A percentile compares a stretch with the other conserved stretches of the same genome.
phyloP scores from a whole-genome alignment of 2,113 vertebrate genomes.

The Eublepharis macularius region DNA sequence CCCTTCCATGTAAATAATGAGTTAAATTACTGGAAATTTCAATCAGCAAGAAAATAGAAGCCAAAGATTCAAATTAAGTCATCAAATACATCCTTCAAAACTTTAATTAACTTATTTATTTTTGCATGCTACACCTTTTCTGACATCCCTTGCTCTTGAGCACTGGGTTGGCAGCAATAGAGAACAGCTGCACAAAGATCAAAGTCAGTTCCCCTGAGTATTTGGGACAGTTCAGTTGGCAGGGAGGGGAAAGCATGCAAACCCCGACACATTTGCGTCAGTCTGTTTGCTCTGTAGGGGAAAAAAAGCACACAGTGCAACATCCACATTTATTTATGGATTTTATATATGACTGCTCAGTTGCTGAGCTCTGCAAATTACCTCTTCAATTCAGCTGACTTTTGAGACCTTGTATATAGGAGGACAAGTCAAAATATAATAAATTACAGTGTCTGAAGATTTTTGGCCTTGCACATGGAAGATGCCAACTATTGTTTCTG shows the following conservation, averaged over 20 bases:
- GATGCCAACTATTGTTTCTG: neutral
- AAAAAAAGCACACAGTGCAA: too few species aligned
- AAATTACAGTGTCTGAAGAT: neutral
- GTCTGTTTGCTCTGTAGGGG: neutral
- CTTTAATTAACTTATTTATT: neutral
- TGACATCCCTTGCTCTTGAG: neutral
- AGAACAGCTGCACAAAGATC: neutral
- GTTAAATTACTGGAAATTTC: neutral
- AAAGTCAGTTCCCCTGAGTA: slow-evolving; percentile 10
- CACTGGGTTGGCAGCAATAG: accelerated
- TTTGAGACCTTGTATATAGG: neutral
- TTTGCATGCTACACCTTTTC: neutral
- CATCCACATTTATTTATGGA: neutral
- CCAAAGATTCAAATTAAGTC: neutral
- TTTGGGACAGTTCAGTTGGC: slow-evolving; percentile 31
- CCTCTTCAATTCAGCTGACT: neutral
- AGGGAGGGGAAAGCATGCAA: slow-evolving; percentile 2
- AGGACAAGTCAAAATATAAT: neutral
- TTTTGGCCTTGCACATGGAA: neutral
- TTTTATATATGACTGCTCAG: neutral
- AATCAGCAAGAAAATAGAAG: neutral
- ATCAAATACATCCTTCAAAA: neutral
- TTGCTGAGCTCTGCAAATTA: neutral
- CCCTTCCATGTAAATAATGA: neutral
- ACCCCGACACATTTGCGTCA: slow-evolving; percentile 12